phyloP scores from a whole-genome alignment of 2,797 vertebrate genomes.

The Phrynocephalus forsythii region DNA sequence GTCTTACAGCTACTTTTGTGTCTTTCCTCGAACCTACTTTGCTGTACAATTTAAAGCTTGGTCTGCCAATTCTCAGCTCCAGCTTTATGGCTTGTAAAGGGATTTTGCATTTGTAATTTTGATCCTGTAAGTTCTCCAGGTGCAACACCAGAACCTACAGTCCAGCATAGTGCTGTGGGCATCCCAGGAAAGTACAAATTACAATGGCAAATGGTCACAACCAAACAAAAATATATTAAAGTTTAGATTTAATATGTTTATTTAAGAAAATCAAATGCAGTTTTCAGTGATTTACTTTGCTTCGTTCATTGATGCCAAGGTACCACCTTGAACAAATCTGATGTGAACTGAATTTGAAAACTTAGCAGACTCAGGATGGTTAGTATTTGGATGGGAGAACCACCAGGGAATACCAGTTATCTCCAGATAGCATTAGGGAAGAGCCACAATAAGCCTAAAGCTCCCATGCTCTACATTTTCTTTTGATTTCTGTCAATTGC shows the following conservation, averaged over 20 bases:
- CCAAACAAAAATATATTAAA: background rate
- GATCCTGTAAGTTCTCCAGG: background rate
- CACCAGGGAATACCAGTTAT: too few species aligned
- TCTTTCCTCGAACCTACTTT: constrained; percentile 4
- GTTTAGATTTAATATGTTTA: too few species aligned
- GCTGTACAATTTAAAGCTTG: background rate
- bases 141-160: background rate
- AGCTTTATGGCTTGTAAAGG: background rate
- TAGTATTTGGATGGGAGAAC: too few species aligned
- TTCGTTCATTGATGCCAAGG: too few species aligned
- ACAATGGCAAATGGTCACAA: background rate
- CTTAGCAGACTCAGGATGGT: too few species aligned
- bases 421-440: background rate
- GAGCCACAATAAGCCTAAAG: background rate
- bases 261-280: too few species aligned
- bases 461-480: too few species aligned
- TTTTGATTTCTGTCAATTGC: too few species aligned
- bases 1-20: rapidly evolving
- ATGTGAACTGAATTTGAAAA: too few species aligned
- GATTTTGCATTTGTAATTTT: background rate
- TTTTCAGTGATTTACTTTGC: too few species aligned
- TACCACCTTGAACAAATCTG: too few species aligned
- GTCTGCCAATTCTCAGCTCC: background rate
- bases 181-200: background rate
- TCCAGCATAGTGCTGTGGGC: background rate